These are phyloP conservation scores for Tachycineta bicolor DNA, from an alignment of 2,113 vertebrate species.

Conservation along the genomic window DNA sequence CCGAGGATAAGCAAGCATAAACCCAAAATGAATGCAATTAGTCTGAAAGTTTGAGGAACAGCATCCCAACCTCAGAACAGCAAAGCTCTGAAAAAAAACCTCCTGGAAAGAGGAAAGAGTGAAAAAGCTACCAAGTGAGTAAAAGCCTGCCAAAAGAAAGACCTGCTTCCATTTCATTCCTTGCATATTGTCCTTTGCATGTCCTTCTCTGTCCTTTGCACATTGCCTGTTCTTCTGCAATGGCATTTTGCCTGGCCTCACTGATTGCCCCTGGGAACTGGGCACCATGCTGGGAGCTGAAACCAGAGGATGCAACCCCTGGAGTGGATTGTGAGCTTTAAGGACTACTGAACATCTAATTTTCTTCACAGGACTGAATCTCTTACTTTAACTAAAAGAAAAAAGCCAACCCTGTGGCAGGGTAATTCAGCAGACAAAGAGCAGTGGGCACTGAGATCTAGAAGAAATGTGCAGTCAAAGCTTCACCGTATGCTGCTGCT, in stretches of 20 bases:
- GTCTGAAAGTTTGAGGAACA: background rate
- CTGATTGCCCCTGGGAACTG: background rate
- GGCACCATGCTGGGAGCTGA: background rate
- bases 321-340: background rate
- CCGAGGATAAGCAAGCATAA: slow-evolving; percentile 3
- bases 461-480: background rate
- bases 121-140: background rate
- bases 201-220: background rate
- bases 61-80: background rate
- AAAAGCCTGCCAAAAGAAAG: background rate
- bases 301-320: background rate
- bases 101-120: background rate
- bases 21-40: background rate
- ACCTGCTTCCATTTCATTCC: background rate
- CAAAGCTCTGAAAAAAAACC: background rate
- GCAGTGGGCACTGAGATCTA: background rate
- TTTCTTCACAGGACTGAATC: background rate
- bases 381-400: background rate
- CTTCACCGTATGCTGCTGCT: background rate
- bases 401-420: background rate
- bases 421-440: background rate
- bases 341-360: background rate
- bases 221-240: background rate
- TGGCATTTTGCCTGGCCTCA: accelerated
- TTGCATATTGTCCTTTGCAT: background rate